A percentile compares a stretch with the other conserved stretches of the same genome.
phyloP scores from a whole-genome alignment of 2,113 vertebrate species.

The Dendropsophus ebraccatus region DNA sequence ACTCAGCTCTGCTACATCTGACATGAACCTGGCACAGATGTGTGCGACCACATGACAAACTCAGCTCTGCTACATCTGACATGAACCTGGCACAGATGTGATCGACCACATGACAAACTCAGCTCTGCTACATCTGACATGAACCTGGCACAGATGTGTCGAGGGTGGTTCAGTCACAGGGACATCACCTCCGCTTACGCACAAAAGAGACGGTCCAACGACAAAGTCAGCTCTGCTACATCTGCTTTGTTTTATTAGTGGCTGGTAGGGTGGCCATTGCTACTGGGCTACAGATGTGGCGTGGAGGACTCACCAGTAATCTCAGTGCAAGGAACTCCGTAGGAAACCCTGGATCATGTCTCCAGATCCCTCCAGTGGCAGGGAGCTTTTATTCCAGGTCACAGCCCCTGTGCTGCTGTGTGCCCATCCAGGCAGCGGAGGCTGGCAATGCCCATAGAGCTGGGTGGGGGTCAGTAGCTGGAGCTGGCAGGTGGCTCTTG shows the following conservation, averaged over 20 bases:
- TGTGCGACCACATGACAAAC: no score
- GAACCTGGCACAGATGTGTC: background rate
- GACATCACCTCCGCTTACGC: no score
- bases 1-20: no score
- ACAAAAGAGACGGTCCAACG: background rate
- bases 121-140: background rate
- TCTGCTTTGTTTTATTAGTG: background rate
- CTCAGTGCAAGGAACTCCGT: background rate
- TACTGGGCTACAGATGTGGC: background rate
- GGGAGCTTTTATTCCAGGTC: slow-evolving; percentile 40
- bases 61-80: no score
- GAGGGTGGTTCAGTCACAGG: no score
- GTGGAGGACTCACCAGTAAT: background rate
- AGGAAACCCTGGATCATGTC: slow-evolving; percentile 23
- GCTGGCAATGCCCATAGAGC: slow-evolving; percentile 15
- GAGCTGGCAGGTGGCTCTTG: slow-evolving; percentile 26
- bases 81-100: no score
- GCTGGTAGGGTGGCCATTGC: background rate
- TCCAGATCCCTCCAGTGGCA: background rate
- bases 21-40: no score
- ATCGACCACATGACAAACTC: no score
- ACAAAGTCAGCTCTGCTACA: background rate
- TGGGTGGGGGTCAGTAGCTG: background rate
- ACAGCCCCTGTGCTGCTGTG: background rate
- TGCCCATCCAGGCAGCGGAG: background rate